phyloP scores from a whole-genome alignment of 1,140 invertebrate genomes.

The Trichomalopsis sarcophagae region DNA sequence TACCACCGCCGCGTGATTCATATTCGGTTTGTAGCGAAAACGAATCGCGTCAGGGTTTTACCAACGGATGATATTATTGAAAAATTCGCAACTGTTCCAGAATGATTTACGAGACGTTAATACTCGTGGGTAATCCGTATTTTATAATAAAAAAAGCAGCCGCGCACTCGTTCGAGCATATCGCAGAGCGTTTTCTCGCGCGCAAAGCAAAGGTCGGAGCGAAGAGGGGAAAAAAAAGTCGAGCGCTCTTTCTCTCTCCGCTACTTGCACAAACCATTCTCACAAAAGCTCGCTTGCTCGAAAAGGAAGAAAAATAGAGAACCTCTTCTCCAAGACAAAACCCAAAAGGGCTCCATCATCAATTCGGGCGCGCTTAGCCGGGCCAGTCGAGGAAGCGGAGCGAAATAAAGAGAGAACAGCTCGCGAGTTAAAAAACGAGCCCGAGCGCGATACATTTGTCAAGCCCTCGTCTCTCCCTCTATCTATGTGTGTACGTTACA shows the following conservation, averaged over 20 bases:
- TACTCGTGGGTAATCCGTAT: no score
- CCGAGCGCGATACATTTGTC: constrained; percentile 29
- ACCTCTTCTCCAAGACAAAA: not conserved
- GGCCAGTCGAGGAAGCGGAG: not conserved
- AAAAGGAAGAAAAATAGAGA: not conserved
- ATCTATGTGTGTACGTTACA: not conserved
- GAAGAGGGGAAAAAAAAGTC: not conserved
- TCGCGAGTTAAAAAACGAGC: constrained; percentile 15
- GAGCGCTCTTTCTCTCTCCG: not conserved
- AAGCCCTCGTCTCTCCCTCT: not conserved
- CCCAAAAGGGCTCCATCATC: constrained; percentile 25
- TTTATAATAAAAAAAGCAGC: no score
- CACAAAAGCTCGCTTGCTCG: not conserved
- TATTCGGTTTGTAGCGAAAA: no score
- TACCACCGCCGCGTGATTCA: no score
- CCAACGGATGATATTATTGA: not conserved
- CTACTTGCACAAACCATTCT: not conserved
- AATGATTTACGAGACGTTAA: no score
- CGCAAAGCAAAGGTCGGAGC: no score
- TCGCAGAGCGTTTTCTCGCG: no score
- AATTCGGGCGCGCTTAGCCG: not conserved
- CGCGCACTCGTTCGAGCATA: no score
- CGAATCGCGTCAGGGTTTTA: no score
- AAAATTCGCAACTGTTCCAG: not conserved
- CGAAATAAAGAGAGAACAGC: constrained; percentile 3